Percentiles rank a stretch among this genome's conserved stretches.
phyloP scores from a whole-genome alignment of 2,888 invertebrate genomes.

The Dendrolimus pini region DNA sequence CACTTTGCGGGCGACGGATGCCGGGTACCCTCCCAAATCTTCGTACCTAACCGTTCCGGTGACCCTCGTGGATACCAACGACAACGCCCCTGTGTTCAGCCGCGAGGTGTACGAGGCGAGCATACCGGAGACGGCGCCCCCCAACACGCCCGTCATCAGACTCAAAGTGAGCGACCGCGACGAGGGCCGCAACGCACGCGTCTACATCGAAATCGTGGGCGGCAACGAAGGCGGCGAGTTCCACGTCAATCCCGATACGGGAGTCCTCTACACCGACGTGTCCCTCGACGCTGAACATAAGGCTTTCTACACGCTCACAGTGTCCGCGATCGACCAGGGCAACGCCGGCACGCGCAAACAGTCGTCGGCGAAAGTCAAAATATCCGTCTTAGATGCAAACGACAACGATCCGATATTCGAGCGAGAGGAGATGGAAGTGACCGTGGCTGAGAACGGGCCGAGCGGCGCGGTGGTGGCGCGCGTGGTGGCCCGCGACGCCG shows the following conservation, averaged over 20 bases:
- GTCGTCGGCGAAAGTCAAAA: slow-evolving; percentile 93
- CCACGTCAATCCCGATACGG: slow-evolving; percentile 89
- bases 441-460: slow-evolving; percentile 91
- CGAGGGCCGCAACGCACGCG: slow-evolving; percentile 88
- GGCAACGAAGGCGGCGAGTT: slow-evolving; percentile 95
- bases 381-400: slow-evolving; percentile 93
- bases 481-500: slow-evolving; percentile 90
- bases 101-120: slow-evolving; percentile 91
- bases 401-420: slow-evolving; percentile 96
- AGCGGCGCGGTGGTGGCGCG: slow-evolving; percentile 90
- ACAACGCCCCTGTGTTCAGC: slow-evolving; percentile 91
- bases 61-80: slow-evolving; percentile 86
- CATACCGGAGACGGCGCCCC: slow-evolving; percentile 91
- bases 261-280: slow-evolving; percentile 91
- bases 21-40: slow-evolving; percentile 86
- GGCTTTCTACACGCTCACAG: slow-evolving; percentile 90
- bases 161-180: slow-evolving; percentile 92
- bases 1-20: slow-evolving; percentile 89
- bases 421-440: slow-evolving; percentile 80
- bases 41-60: slow-evolving; percentile 90
- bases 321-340: slow-evolving; percentile 92
- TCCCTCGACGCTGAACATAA: slow-evolving; percentile 90
- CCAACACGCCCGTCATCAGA: slow-evolving; percentile 91
- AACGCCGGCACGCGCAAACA: slow-evolving; percentile 89
- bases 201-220: slow-evolving; percentile 91